These are phyloP conservation scores for Adrianichthys oophorus DNA, from an alignment of 2,797 vertebrate species.

Conservation along the genomic window DNA sequence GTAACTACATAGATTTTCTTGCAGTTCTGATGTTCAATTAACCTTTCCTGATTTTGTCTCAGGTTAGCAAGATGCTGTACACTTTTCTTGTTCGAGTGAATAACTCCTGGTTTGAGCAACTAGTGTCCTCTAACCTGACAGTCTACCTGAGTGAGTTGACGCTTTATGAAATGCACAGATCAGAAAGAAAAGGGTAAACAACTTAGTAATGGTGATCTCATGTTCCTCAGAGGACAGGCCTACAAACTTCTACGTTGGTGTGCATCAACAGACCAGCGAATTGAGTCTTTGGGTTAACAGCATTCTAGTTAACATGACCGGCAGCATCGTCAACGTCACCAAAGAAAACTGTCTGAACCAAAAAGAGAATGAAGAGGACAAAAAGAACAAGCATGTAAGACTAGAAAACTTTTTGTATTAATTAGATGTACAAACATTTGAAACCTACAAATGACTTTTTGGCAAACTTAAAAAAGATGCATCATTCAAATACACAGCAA, in stretches of 20 bases:
- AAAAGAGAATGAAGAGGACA: conserved; percentile 69
- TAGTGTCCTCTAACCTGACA: conserved; percentile 75
- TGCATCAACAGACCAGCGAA: conserved; percentile 66
- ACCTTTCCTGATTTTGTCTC: conserved; percentile 13
- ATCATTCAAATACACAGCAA: too few relatives aligned
- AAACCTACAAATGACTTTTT: too few relatives aligned
- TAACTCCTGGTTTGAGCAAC: conserved; percentile 90
- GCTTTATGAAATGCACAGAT: neutral
- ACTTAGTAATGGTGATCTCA: too few relatives aligned
- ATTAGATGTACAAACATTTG: too few relatives aligned
- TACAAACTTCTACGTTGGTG: conserved; percentile 87
- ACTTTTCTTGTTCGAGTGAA: conserved; percentile 87
- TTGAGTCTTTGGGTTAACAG: conserved; percentile 76
- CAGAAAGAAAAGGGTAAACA: neutral
- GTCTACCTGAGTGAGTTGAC: conserved; percentile 77
- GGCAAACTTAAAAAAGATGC: too few relatives aligned
- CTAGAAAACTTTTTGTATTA: fast-evolving
- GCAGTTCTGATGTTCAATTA: neutral
- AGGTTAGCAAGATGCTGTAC: conserved; percentile 89
- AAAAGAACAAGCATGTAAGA: conserved; percentile 81
- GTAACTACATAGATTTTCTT: neutral
- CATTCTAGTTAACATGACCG: conserved; percentile 88
- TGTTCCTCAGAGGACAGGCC: conserved; percentile 72
- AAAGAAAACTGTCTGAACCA: conserved; percentile 83
- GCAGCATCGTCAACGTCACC: conserved; percentile 76